Evolutionary conservation across 2,797 vertebrate species (phyloP), one percentile per base, ranked within the genome.

Genomic region (Peromyscus aztecus): DNA sequence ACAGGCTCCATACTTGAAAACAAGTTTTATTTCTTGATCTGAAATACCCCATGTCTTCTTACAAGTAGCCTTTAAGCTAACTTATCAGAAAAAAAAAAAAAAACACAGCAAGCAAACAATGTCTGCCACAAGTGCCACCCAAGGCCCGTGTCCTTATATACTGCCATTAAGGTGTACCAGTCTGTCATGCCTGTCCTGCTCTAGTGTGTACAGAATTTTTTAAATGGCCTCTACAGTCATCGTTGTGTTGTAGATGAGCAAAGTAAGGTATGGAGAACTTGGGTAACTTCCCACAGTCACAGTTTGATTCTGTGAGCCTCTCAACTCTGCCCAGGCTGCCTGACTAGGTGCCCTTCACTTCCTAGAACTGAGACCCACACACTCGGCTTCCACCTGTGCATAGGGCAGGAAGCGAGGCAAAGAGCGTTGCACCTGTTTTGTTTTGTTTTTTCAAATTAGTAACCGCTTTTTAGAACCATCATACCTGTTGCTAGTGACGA

Each of bases 51-150:
- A 9, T 4, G 0, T 57, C 80, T 63, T 55, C 80, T 63, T 55
- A 6, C 40, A 7, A 46, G 40, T 2, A 12, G 7, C 29, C 29
- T 57, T 9, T 2, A 14, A 29, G 4, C 4, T 61, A 34, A 8
- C 12, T 46, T 10, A 24, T 0, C 1, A 1, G 37, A 3, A 4
- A 29, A 69, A n/a, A 69, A 17, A 67, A 31, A 34, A 29, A 65
- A 21, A 6, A 1, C 2, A n/a, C 0, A 0, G 6, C 37, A 19
- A 82, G 1, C 27, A 34, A 13, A 10, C 1, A 0, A 0, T 16
- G 3, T 23, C 4, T 1, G 13, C 1, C 11, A 0, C 21, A 13
- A 4, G 3, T 6, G 0, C 0, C 21, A 16, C 4, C 11, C 4
- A 16, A 69, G 43, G 24, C 46, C 24, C 3, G 0, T 4, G 27